Percentiles rank a stretch among this genome's conserved stretches.
phyloP scores from a whole-genome alignment of 2,888 invertebrate genomes.

The Caradrina clavipalpis region DNA sequence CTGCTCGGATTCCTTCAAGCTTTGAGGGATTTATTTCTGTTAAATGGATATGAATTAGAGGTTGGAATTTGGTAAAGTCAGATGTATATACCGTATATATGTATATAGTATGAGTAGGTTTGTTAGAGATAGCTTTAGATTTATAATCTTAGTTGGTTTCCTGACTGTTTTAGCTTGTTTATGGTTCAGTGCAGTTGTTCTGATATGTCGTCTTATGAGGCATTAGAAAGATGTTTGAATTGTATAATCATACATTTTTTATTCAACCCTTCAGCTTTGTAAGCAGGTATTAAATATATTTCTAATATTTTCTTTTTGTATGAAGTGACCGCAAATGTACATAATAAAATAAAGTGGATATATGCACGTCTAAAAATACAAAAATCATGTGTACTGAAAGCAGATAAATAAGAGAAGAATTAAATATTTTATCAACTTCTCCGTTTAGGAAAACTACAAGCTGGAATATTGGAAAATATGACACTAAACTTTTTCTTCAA shows the following conservation, averaged over 20 bases:
- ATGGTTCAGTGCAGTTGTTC: not conserved
- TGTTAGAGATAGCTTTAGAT: not conserved
- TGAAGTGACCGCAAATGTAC: not conserved
- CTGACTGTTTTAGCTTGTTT: not conserved
- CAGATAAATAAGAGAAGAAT: slow-evolving; percentile 78
- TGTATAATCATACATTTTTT: too few relatives aligned
- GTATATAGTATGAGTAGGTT: not conserved
- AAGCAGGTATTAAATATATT: too few relatives aligned
- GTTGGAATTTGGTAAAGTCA: slow-evolving; percentile 26
- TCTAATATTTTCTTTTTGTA: too few relatives aligned
- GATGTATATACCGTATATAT: not conserved
- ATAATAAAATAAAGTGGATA: not conserved
- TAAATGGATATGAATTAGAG: slow-evolving; percentile 53
- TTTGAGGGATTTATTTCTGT: slow-evolving; percentile 48
- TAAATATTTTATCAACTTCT: slow-evolving; percentile 86
- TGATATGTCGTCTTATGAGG: too few relatives aligned
- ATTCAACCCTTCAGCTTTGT: too few relatives aligned
- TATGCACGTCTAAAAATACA: slow-evolving; percentile 36
- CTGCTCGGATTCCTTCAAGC: slow-evolving; percentile 52
- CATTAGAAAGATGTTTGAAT: too few relatives aligned
- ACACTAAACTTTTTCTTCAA: too few relatives aligned
- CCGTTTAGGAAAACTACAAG: slow-evolving; percentile 83
- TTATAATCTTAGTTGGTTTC: not conserved
- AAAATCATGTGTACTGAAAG: slow-evolving; percentile 51
- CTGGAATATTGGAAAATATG: slow-evolving; percentile 53